A percentile compares a stretch with the other conserved stretches of the same genome.
Evolutionary conservation across 2,888 invertebrate genomes (phyloP).

Genomic region (Lithophane ornitopus): DNA sequence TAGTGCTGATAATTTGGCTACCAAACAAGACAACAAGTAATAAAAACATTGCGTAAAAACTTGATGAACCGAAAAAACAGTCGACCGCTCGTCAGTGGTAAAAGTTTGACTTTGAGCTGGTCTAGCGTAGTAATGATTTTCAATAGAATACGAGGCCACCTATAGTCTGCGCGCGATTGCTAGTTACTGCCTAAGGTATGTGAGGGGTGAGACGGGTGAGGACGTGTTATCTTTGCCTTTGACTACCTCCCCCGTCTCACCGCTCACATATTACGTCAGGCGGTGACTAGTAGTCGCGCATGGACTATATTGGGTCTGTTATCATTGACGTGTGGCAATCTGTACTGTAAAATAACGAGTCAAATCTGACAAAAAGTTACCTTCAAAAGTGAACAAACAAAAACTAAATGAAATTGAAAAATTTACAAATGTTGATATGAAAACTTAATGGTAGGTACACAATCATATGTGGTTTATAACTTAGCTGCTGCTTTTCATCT

Average conservation of each 20-base stretch:
- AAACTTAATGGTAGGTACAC: background rate
- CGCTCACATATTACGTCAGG: too few species aligned
- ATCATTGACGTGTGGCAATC: too few species aligned
- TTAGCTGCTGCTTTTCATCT: background rate
- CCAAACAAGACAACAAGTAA: background rate
- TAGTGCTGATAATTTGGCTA: background rate
- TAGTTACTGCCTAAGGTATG: too few species aligned
- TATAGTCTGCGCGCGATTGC: too few species aligned
- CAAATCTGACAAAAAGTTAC: background rate
- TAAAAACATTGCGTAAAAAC: background rate
- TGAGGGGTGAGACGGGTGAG: too few species aligned
- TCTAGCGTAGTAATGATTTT: background rate
- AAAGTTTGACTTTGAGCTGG: background rate
- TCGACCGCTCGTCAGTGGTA: too few species aligned
- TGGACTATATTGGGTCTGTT: too few species aligned
- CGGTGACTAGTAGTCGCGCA: too few species aligned
- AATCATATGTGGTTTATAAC: too few species aligned
- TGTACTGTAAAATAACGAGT: background rate
- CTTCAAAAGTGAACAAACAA: background rate
- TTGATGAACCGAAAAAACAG: background rate
- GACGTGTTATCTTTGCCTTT: too few species aligned
- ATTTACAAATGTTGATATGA: conserved; percentile 2
- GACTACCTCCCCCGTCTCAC: too few species aligned
- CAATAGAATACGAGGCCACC: background rate
- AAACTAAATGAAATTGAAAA: background rate